Evolutionary conservation across 2,113 vertebrate species (phyloP), one percentile per base, ranked within the genome.

Genomic region (Myiagra hebetior): DNA sequence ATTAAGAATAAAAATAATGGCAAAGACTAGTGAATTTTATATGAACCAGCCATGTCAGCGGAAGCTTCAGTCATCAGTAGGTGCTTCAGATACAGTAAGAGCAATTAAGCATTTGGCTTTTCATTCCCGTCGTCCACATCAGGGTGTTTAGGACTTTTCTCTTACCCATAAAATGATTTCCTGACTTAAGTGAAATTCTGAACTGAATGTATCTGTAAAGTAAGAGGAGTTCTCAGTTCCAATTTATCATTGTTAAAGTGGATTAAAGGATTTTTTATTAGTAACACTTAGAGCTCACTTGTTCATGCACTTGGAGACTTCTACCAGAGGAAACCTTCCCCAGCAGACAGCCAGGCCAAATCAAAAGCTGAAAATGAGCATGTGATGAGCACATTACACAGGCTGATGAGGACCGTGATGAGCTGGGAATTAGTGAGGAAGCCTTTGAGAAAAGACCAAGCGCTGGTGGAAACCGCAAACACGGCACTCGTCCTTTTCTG

Each of bases 221-320:
- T 89, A 76, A 93, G 88, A 92, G 60, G 41, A 87, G 79, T 75
- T 91, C 91, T 91, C 91, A 92, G 89, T 62, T 95, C 69, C 84
- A 97, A 91, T 97, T 97, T 91, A 96, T 83, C 96, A 95, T 85
- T 97, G 94, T 95, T 94, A 76, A 95, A 96, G 94, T 95, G 87
- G 95, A 97, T 96, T 97, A 96, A 95, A 97, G 92, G 92, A 95
- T 97, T 96, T 97, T 97, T 96, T 96, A 89, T 96, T 95, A 97
- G 92, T 63, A 97, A 91, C 95, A 97, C 91, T 97, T 96, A 85
- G 46, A 93, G 87, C 86, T 95, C 77, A 92, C 93, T 97, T 96
- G 88, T 89, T 97, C 91, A n/a, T 69, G 90, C 87, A 94, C 83
- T 95, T 95, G 96, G 95, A 96, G 96, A 96, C 93, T 94, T 79